Conservation (phyloP, 2,113 vertebrate genomes). For the Neodon shergylaensis region DNA sequence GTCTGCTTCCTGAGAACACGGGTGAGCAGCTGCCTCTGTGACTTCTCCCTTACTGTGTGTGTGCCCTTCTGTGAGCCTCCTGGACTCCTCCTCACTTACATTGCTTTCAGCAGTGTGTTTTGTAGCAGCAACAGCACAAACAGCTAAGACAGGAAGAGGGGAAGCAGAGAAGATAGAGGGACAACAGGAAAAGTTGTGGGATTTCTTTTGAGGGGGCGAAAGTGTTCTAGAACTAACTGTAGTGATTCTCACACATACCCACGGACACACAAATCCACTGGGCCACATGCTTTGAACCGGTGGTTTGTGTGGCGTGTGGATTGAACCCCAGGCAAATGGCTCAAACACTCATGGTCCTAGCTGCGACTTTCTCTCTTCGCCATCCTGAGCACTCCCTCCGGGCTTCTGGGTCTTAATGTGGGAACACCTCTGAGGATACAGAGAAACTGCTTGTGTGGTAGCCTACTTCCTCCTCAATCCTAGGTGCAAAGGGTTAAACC, state of each 20-base stretch:
- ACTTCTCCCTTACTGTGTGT: neutral
- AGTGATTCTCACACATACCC: rapidly evolving
- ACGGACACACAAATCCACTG: rapidly evolving
- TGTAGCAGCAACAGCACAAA: neutral
- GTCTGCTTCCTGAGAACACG: neutral
- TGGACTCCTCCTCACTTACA: neutral
- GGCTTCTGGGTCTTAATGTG: neutral
- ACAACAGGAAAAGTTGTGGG: too few species aligned
- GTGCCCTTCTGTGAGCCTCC: neutral
- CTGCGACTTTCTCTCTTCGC: rapidly evolving
- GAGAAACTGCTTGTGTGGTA: rapidly evolving
- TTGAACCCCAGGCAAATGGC: neutral
- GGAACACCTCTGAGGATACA: neutral
- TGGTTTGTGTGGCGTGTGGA: rapidly evolving
- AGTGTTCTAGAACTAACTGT: neutral
- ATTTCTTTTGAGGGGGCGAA: neutral
- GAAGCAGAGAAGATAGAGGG: rapidly evolving
- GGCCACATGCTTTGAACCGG: too few species aligned
- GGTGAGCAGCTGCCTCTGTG: neutral
- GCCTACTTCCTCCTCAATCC: neutral
- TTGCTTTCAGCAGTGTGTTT: neutral
- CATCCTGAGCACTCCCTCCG: neutral
- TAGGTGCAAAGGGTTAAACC: neutral
- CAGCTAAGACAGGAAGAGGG: too few species aligned
- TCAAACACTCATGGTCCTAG: rapidly evolving